Percentiles rank a stretch among this genome's conserved stretches.
These are phyloP conservation scores for Lycaena phlaeas DNA, from an alignment of 2,888 invertebrate genomes.

Conservation along the genomic window DNA sequence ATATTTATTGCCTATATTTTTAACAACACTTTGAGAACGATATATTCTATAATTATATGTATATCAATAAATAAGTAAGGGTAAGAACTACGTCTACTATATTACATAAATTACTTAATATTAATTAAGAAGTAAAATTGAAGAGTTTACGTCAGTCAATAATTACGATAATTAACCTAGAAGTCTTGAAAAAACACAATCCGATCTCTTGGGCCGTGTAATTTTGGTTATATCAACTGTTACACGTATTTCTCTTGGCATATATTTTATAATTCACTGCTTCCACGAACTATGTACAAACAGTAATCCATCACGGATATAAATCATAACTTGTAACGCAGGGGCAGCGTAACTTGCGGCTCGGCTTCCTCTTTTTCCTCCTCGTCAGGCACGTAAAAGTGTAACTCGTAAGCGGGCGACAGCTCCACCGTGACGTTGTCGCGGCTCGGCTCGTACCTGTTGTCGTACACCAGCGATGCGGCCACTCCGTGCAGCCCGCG, in stretches of 20 bases:
- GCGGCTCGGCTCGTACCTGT: constrained; percentile 26
- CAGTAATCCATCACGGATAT: not conserved
- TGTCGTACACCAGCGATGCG: constrained; percentile 11
- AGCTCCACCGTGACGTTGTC: constrained; percentile 44
- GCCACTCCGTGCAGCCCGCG: constrained; percentile 29
- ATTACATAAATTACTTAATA: constrained; percentile 7
- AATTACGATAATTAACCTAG: constrained; percentile 2
- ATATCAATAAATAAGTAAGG: not conserved
- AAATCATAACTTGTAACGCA: constrained; percentile 32
- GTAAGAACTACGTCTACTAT: not conserved
- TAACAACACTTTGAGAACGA: too few species aligned
- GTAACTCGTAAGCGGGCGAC: constrained; percentile 56
- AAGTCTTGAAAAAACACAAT: not conserved
- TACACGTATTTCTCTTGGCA: constrained; percentile 3
- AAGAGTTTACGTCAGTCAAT: constrained; percentile 3
- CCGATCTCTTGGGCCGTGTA: constrained; percentile 1
- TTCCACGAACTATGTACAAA: constrained; percentile 3
- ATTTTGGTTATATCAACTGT: constrained; percentile 1
- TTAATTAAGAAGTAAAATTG: not conserved
- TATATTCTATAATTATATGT: too few species aligned
- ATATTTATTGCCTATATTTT: too few species aligned
- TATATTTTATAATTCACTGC: too few species aligned
- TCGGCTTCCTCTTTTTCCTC: constrained; percentile 42
- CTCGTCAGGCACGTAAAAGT: constrained; percentile 58
- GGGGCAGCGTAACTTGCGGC: too few species aligned